phyloP scores from a whole-genome alignment of 2,888 invertebrate genomes.

The Lumbricus terrestris region DNA sequence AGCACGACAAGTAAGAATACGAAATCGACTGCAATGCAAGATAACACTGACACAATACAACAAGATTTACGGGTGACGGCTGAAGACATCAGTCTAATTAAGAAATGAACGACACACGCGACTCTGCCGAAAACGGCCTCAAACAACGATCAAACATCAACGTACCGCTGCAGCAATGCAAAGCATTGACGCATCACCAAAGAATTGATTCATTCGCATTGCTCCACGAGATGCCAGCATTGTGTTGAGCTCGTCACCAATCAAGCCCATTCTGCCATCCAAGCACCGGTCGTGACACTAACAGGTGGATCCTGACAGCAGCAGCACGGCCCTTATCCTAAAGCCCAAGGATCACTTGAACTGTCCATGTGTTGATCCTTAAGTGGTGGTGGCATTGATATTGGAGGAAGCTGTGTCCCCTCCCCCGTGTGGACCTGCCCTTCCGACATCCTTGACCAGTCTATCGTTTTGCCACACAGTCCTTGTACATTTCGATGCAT shows the following conservation, averaged over 20 bases:
- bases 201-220: not conserved
- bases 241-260: not conserved
- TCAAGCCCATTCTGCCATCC: not conserved
- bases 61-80: not conserved
- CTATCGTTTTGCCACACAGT: not conserved
- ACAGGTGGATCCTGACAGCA: not conserved
- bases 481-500: not conserved
- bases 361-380: not conserved
- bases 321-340: not conserved
- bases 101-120: not conserved
- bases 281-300: not conserved
- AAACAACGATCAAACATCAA: not conserved
- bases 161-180: not conserved
- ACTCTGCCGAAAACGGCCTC: not conserved
- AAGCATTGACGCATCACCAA: not conserved
- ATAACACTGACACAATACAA: constrained; percentile 16
- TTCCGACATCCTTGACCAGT: not conserved
- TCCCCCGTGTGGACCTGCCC: too few species aligned
- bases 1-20: not conserved
- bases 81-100: not conserved
- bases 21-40: not conserved
- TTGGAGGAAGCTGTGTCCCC: not conserved
- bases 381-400: not conserved
- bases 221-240: not conserved
- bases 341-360: not conserved